These are phyloP conservation scores for Misgurnus anguillicaudatus DNA, from an alignment of 2,113 vertebrate species.

Conservation along the genomic window DNA sequence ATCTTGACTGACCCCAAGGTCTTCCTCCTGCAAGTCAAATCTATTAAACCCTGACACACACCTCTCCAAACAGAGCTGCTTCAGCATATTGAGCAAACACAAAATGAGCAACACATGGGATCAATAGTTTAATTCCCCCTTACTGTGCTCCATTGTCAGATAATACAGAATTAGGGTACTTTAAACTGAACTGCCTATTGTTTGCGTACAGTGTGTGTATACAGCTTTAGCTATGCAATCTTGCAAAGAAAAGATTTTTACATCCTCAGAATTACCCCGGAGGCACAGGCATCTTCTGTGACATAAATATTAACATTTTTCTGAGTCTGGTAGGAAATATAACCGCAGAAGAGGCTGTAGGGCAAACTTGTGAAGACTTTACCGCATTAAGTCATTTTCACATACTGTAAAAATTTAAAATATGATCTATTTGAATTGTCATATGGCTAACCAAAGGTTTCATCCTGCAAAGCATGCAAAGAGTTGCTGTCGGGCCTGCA, in stretches of 20 bases:
- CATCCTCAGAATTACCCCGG: no score
- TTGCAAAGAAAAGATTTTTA: no score
- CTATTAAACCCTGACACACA: neutral
- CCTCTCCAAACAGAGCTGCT: slow-evolving; percentile 4
- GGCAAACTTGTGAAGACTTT: no score
- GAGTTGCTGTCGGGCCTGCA: no score
- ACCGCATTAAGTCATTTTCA: no score
- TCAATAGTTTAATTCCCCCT: slow-evolving; percentile 36
- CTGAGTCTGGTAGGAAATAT: neutral
- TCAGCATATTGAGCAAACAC: neutral
- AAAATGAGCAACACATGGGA: neutral
- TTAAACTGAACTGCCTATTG: neutral
- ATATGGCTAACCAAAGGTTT: no score
- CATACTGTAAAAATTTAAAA: no score
- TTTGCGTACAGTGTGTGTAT: neutral
- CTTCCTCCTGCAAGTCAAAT: neutral
- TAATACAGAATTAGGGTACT: neutral
- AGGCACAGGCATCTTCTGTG: neutral
- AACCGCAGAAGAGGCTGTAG: neutral
- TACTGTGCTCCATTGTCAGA: neutral
- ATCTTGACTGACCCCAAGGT: neutral
- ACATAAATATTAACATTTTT: neutral
- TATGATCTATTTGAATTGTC: no score
- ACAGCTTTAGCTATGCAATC: no score
- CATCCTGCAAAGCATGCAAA: no score